Base-by-base conservation (phyloP, 2,888 invertebrate genomes). In the Taenaris catops region DNA sequence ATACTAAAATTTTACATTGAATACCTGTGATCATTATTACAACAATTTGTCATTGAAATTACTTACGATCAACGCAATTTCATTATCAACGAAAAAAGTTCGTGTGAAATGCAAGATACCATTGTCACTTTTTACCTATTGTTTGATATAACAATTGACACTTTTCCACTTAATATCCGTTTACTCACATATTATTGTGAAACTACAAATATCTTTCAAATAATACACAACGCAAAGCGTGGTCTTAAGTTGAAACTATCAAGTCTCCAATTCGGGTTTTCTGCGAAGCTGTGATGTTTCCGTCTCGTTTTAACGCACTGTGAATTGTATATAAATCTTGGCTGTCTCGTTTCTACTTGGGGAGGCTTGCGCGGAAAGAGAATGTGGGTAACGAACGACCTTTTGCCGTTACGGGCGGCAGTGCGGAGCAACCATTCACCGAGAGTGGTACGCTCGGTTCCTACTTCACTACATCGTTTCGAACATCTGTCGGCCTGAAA, bases 331-430 rank as follows among this genome's bases (percentile, higher is more conserved):
- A 51, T 54, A 59, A 51, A 50, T 48, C 46, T 67, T 39, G 48
- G 62, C 50, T 48, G 47, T 86, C 81, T 68, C 74, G 46, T 51
- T 86, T 71, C 64, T 53, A 67, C 80, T 69, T 72, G 66, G 69
- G 75, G 79, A 84, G 86, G 86, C 86, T 84, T 84, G 86, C 86
- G 84, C 81, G 86, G 79, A 83, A 83, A 84, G 86, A 86, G 86
- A 86, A 83, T 83, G 86, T 84, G 81, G 75, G 73, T 83, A 81
- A 81, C 78, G 81, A 79, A 84, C 84, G 86, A 83, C 86, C 86
- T 83, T 84, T 86, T 74, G 83, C 69, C 70, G 75, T 78, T 83
- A 76, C 67, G 74, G 71, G 71, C 78, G 69, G 76, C 86, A 86
- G 86, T 86, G 83, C 86, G 84, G 81, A 71, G 80, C 75, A 83